phyloP scores from a whole-genome alignment of 2,113 vertebrate species.

The Falco punctatus region DNA sequence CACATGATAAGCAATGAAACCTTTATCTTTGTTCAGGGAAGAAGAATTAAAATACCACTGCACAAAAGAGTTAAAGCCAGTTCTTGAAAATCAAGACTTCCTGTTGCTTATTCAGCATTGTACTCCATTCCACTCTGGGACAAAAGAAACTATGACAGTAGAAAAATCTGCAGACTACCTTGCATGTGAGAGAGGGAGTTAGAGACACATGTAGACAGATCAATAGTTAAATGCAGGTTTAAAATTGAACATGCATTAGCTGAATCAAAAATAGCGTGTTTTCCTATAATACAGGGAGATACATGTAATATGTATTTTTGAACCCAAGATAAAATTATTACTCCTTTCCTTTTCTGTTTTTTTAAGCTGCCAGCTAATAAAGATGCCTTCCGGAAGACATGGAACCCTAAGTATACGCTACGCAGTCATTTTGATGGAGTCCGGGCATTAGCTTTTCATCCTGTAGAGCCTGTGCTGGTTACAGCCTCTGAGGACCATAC shows the following conservation, averaged over 20 bases:
- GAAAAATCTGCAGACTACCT: neutral
- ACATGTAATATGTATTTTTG: neutral
- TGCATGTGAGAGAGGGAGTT: neutral
- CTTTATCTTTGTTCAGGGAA: neutral
- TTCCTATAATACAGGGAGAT: neutral
- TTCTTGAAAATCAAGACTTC: neutral
- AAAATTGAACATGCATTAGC: neutral
- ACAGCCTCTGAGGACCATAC: constrained; percentile 99
- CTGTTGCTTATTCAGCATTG: neutral
- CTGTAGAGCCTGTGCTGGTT: constrained; percentile 95
- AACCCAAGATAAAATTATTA: neutral
- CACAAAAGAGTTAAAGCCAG: neutral
- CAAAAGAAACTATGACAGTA: neutral
- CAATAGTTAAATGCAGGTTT: neutral
- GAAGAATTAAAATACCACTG: neutral
- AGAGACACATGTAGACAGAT: neutral
- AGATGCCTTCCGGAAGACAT: constrained; percentile 98
- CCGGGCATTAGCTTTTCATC: constrained; percentile 95
- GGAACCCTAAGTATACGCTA: constrained; percentile 97
- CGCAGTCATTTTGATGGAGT: constrained; percentile 98
- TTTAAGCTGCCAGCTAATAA: constrained; percentile 92
- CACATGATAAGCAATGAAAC: neutral
- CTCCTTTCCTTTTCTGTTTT: neutral
- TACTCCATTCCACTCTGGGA: neutral
- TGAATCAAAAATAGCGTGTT: neutral